These are phyloP conservation scores for Micrasema longulum DNA, from an alignment of 1,140 invertebrate species.

Conservation along the genomic window DNA sequence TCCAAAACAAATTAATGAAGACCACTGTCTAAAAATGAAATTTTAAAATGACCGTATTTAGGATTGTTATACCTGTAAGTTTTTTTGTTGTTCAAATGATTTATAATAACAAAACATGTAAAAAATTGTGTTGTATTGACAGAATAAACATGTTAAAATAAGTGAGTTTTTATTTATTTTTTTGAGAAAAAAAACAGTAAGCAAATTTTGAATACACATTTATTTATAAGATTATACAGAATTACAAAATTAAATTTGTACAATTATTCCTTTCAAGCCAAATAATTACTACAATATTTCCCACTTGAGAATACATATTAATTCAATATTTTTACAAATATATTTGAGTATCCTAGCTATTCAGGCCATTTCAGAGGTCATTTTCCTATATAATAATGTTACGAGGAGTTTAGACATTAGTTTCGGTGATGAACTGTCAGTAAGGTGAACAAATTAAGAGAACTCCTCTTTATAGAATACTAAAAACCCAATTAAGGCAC, in stretches of 20 bases:
- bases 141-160: conserved; percentile 9
- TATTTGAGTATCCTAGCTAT: conserved; percentile 33
- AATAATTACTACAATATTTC: conserved; percentile 31
- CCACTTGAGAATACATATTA: conserved; percentile 22
- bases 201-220: conserved; percentile 45
- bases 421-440: not conserved
- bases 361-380: conserved; percentile 46
- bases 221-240: conserved; percentile 50
- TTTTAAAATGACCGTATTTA: too few relatives aligned
- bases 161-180: not conserved
- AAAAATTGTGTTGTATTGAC: conserved; percentile 42
- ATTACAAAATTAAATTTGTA: conserved; percentile 52
- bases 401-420: conserved; percentile 5
- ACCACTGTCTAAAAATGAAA: not conserved
- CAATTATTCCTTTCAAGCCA: conserved; percentile 34
- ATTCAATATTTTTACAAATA: conserved; percentile 24
- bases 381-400: not conserved
- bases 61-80: too few relatives aligned
- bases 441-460: too few relatives aligned
- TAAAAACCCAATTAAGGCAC: conserved; percentile 40
- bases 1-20: not conserved
- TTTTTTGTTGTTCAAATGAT: not conserved
- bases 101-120: conserved; percentile 24
- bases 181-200: conserved; percentile 4
- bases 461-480: not conserved